Evolutionary conservation across 1,140 invertebrate genomes (phyloP).

Genomic region (Lucilia sericata): DNA sequence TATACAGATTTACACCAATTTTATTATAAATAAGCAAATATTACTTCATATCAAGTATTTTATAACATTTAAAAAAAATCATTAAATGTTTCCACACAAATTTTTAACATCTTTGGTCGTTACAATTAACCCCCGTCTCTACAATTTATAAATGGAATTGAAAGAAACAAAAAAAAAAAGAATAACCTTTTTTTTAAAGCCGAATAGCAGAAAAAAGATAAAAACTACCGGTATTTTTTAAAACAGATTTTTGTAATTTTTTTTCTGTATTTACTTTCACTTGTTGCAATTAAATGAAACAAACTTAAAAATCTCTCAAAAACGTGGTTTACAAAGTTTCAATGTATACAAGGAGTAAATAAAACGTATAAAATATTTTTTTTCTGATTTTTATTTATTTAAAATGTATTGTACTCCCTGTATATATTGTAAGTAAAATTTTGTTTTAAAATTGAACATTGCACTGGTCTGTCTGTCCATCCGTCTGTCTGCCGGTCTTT

Average conservation of each 20-base stretch:
- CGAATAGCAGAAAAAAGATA: background rate
- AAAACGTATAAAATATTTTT: background rate
- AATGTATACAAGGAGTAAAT: background rate
- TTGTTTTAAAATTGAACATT: background rate
- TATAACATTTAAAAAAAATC: no score
- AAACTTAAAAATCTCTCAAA: background rate
- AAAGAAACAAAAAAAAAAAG: background rate
- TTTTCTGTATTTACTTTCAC: constrained; percentile 10
- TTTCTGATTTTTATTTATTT: background rate
- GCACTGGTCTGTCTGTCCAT: background rate
- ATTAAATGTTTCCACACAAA: background rate
- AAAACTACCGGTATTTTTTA: constrained; percentile 16
- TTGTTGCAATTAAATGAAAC: constrained; percentile 27
- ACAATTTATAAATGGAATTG: background rate
- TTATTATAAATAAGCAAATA: no score
- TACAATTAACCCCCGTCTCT: background rate
- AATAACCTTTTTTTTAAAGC: background rate
- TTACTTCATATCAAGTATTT: no score
- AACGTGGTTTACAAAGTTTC: background rate
- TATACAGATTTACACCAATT: no score
- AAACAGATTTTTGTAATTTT: background rate
- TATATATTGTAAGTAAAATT: background rate
- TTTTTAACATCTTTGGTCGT: background rate
- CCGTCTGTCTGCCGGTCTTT: no score
- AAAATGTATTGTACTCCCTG: constrained; percentile 20